Base-by-base conservation (phyloP, 2,888 invertebrate species). In the Tenthredo distinguenda region DNA sequence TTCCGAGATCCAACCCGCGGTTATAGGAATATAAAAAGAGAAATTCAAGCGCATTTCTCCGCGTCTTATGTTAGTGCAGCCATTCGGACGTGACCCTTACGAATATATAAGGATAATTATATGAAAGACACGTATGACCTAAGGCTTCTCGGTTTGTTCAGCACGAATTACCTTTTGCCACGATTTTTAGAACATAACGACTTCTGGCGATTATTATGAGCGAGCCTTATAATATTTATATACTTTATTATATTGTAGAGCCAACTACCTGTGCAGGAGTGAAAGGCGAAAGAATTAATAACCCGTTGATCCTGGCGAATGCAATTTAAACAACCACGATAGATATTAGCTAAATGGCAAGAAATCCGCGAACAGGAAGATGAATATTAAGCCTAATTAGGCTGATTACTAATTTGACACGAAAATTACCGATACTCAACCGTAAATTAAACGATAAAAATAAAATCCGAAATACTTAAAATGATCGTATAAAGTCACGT, bases 21-120 rank as follows among this genome's bases (percentile, higher is more conserved):
- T 50, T 50, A 50, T 74, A 34, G 77, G 77, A 55, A 77, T 55
- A 77, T 77, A 77, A 77, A 55, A 77, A 77, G 55, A 77, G 77
- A 77, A 77, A 77, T 77, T 77, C 31, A 10, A 18, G 9, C 26
- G 76, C 50, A 76, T 76, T 47, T 76, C 76, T 76, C 47, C 76
- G 76, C 47, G 76, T 76, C 55, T 77, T 77, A 26, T 26, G 26
- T 26, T 26, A 34, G 26, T 40, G 74, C 21, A 34, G 34, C 55
- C 31, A 18, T 55, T 77, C 50, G 47, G 26, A 77, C 77, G 77
- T 77, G 77, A 77, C 77, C 77, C 34, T 21, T 18, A 55, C 26
- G 77, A 77, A 31, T 55, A 34, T 55, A 34, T 31, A 50, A 18
- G 9, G 7, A 77, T 77, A 77, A 55, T 77, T 77, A 55, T 55